Percentiles rank a stretch among this genome's conserved stretches.
phyloP scores from a whole-genome alignment of 2,888 invertebrate genomes.

The Lydus trimaculatus region DNA sequence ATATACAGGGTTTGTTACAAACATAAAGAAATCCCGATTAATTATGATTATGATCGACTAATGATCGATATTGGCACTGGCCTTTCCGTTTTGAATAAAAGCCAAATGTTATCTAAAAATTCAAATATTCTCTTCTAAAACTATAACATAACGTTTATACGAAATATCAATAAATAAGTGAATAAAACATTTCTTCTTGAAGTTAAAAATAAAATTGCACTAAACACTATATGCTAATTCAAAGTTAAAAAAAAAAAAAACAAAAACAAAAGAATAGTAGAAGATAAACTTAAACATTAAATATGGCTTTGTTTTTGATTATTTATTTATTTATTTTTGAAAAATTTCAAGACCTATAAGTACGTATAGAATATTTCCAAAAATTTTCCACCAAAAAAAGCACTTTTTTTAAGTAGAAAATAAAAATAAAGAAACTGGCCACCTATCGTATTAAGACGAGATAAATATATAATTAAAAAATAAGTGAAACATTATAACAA shows the following conservation, averaged over 20 bases:
- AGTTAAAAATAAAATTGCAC: constrained; percentile 41
- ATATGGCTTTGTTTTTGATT: constrained; percentile 20
- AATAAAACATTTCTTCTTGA: constrained; percentile 33
- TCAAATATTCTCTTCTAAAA: constrained; percentile 37
- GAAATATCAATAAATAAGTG: constrained; percentile 39
- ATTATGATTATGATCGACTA: constrained; percentile 38
- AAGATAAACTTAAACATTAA: constrained; percentile 15
- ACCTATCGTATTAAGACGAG: constrained; percentile 36
- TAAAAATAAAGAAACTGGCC: constrained; percentile 41
- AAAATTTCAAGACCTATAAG: constrained; percentile 9
- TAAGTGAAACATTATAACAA: constrained; percentile 40
- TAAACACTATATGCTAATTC: constrained; percentile 41
- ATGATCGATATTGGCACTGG: constrained; percentile 48
- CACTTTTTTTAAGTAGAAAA: constrained; percentile 37
- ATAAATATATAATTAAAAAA: constrained; percentile 42
- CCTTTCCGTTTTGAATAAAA: constrained; percentile 37
- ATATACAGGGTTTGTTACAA: constrained; percentile 55
- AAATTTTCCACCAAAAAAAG: background rate
- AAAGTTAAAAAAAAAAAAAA: constrained; percentile 19
- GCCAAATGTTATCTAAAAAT: constrained; percentile 35
- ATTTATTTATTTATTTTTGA: background rate
- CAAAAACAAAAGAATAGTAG: background rate
- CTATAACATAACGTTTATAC: constrained; percentile 36
- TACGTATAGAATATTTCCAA: constrained; percentile 10
- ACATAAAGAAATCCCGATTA: constrained; percentile 47